Conservation (phyloP, 2,113 vertebrate species). For the Petroica traversi region DNA sequence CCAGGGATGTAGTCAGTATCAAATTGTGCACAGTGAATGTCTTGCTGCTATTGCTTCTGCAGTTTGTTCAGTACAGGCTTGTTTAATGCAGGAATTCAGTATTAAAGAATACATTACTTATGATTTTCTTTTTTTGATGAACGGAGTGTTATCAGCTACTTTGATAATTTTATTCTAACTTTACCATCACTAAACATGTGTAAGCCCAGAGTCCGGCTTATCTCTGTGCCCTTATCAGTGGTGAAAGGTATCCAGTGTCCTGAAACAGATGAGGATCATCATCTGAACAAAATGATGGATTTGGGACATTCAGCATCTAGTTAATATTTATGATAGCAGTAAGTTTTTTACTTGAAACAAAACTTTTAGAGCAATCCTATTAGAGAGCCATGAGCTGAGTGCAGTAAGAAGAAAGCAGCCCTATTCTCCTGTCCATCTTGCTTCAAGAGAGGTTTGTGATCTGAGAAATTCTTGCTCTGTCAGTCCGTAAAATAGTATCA, state of each 20-base stretch:
- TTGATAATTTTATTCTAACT: background rate
- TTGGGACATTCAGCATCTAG: background rate
- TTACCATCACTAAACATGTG: background rate
- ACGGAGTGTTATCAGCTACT: background rate
- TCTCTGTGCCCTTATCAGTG: background rate
- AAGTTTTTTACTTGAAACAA: constrained; percentile 28
- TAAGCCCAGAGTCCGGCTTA: background rate
- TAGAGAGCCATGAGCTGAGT: background rate
- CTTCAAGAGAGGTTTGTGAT: constrained; percentile 5
- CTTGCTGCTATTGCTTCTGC: background rate
- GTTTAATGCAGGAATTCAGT: background rate
- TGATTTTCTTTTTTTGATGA: background rate
- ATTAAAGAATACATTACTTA: background rate
- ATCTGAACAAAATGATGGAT: background rate
- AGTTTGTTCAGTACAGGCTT: background rate
- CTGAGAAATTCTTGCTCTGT: background rate
- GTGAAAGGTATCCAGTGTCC: background rate
- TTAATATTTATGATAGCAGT: constrained; percentile 20
- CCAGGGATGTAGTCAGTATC: background rate
- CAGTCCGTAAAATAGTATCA: background rate
- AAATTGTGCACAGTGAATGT: background rate
- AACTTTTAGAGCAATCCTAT: background rate
- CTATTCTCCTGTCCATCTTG: background rate
- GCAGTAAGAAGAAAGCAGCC: background rate
- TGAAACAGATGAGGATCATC: constrained; percentile 2